Percentiles rank a stretch among this genome's conserved stretches.
Conservation (phyloP, 1,140 invertebrate genomes). For the Drosophila pachea region DNA sequence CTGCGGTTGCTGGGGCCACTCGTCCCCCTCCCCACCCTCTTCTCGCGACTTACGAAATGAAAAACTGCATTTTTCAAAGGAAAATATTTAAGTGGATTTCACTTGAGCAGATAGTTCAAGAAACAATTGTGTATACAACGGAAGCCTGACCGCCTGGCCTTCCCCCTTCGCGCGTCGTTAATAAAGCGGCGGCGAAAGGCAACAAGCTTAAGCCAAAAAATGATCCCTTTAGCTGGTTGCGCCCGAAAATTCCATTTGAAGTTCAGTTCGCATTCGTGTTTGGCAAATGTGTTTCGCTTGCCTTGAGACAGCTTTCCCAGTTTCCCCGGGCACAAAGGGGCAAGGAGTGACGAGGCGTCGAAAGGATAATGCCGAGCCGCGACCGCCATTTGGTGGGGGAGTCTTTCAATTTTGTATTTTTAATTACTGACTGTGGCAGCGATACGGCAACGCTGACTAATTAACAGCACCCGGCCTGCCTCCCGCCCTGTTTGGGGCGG, state of each 20-base stretch:
- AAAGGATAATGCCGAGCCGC: not conserved
- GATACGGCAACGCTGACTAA: constrained; percentile 39
- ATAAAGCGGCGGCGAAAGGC: not conserved
- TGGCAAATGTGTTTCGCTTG: not conserved
- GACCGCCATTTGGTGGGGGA: not conserved
- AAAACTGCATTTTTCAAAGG: constrained; percentile 36
- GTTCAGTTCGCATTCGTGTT: too few species aligned
- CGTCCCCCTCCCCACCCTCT: too few species aligned
- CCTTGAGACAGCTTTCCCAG: constrained; percentile 2
- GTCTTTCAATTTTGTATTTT: constrained; percentile 41
- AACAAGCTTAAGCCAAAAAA: constrained; percentile 5
- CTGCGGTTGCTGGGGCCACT: not conserved
- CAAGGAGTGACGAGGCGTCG: not conserved
- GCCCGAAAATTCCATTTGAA: constrained; percentile 15
- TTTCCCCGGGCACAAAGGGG: too few species aligned
- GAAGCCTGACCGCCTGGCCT: too few species aligned
- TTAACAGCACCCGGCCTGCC: constrained; percentile 28
- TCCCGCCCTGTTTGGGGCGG: too few species aligned
- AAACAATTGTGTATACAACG: not conserved
- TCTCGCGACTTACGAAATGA: constrained; percentile 19
- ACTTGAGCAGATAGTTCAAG: constrained; percentile 19
- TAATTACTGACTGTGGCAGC: constrained; percentile 42
- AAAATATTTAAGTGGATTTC: constrained; percentile 49
- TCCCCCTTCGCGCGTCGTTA: not conserved
- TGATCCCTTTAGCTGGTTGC: constrained; percentile 1